These are phyloP conservation scores for Danio rerio DNA, from an alignment of 2,113 vertebrate genomes.

Conservation along the genomic window DNA sequence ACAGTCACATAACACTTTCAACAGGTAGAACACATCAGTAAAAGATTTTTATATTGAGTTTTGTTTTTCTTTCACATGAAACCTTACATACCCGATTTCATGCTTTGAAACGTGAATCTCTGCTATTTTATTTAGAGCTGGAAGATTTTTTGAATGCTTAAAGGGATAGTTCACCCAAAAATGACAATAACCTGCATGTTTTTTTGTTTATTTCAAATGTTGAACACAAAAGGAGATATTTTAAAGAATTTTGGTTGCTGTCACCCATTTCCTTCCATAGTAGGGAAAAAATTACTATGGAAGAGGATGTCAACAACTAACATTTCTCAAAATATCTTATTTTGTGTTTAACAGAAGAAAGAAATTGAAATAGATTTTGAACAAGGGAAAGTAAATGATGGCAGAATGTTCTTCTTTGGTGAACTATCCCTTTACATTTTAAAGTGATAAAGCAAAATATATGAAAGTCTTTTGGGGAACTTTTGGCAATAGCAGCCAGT, in stretches of 20 bases:
- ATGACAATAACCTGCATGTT: no score
- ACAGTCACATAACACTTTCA: neutral
- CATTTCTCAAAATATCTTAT: no score
- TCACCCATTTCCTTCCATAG: no score
- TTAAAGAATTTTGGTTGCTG: no score
- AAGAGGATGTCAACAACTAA: no score
- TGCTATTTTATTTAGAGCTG: conserved; percentile 3
- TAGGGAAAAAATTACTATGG: no score
- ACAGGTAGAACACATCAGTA: neutral
- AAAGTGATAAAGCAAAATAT: neutral
- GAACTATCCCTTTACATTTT: neutral
- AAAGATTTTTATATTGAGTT: neutral
- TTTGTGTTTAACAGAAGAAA: no score
- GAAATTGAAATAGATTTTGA: no score
- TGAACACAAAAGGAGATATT: no score
- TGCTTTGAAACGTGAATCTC: neutral
- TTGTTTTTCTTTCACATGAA: conserved; percentile 8
- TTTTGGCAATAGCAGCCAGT: neutral
- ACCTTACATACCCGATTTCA: neutral
- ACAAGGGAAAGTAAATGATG: no score
- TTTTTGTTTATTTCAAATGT: no score
- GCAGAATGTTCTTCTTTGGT: no score
- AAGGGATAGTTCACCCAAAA: neutral
- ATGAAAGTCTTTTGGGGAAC: neutral
- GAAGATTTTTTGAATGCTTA: neutral